Conservation (phyloP, 2,888 invertebrate species). For the Drosophila macrospina region DNA sequence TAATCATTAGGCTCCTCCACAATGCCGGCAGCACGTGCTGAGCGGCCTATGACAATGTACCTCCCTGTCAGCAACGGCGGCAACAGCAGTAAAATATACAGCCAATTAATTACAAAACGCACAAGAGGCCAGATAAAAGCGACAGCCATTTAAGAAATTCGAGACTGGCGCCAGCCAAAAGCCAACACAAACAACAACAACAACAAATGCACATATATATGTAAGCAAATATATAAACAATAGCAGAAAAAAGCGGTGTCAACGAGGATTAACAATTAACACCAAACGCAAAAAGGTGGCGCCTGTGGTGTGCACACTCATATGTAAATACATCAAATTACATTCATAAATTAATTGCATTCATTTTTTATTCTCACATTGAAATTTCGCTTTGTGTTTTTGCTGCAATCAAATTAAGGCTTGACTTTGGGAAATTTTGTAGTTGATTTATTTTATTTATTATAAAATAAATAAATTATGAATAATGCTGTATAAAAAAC, state of each 20-base stretch:
- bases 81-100: conserved; percentile 51
- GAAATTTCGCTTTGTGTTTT: neutral
- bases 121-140: conserved; percentile 71
- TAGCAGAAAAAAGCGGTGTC: conserved; percentile 39
- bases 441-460: no score
- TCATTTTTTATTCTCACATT: conserved; percentile 20
- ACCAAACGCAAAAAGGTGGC: conserved; percentile 27
- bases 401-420: conserved; percentile 19
- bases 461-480: no score
- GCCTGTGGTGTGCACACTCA: conserved; percentile 8
- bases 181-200: conserved; percentile 17
- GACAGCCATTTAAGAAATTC: conserved; percentile 56
- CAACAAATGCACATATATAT: neutral
- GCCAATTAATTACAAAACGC: conserved; percentile 75
- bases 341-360: conserved; percentile 39
- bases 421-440: neutral
- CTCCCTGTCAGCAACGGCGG: conserved; percentile 1
- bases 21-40: conserved; percentile 61
- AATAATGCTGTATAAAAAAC: neutral
- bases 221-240: conserved; percentile 1
- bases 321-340: conserved; percentile 12
- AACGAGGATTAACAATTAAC: conserved; percentile 59
- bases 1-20: conserved; percentile 68
- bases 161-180: conserved; percentile 42
- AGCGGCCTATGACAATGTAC: conserved; percentile 60